These are phyloP conservation scores for Perca fluviatilis DNA, from an alignment of 2,113 vertebrate species.

Conservation along the genomic window DNA sequence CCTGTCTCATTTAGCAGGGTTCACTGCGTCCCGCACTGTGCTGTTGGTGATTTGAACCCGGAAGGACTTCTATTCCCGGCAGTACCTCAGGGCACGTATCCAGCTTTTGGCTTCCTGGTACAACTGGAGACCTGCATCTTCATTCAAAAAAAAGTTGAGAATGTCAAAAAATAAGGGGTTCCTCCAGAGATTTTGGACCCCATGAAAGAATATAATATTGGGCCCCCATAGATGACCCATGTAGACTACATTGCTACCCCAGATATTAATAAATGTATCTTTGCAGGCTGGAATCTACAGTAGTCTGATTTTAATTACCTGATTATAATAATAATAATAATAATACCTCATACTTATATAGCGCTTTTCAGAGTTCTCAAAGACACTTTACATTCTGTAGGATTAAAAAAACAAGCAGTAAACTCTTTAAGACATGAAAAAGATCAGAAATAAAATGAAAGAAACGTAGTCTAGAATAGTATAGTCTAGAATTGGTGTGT, in stretches of 20 bases:
- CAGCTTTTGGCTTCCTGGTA: not conserved
- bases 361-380: too few species aligned
- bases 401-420: too few species aligned
- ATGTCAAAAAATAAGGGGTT: not conserved
- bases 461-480: too few species aligned
- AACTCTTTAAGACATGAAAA: too few species aligned
- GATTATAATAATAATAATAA: too few species aligned
- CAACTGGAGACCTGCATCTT: not conserved
- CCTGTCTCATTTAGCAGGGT: rapidly evolving
- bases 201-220: not conserved
- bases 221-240: not conserved
- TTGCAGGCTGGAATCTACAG: not conserved
- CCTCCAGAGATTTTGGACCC: not conserved
- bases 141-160: not conserved
- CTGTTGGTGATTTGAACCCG: not conserved
- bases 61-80: rapidly evolving
- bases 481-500: too few species aligned
- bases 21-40: rapidly evolving
- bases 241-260: not conserved
- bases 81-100: slow-evolving; percentile 13
- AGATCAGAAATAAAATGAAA: too few species aligned
- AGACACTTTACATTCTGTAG: too few species aligned
- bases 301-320: not conserved
- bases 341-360: too few species aligned
- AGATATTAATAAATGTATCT: not conserved